Percentiles rank a stretch among this genome's conserved stretches.
phyloP scores from a whole-genome alignment of 2,888 invertebrate genomes.

The Hemaris fuciformis region DNA sequence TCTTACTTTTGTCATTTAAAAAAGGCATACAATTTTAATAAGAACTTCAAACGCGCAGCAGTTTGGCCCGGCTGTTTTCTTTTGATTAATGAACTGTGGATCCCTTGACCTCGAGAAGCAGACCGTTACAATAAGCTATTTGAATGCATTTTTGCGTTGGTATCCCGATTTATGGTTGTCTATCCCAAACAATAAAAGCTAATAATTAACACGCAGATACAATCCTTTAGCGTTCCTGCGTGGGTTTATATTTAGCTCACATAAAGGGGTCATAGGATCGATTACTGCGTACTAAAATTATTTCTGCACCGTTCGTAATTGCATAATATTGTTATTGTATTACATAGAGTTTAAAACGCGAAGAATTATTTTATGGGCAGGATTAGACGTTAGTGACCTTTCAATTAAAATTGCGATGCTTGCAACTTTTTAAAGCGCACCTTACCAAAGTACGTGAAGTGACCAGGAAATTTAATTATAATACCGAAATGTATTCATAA shows the following conservation, averaged over 20 bases:
- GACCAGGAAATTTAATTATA: too few species aligned
- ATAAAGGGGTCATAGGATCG: conserved; percentile 8
- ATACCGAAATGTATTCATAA: too few species aligned
- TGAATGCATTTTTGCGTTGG: not conserved
- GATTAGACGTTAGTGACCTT: not conserved
- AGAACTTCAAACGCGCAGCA: conserved; percentile 1
- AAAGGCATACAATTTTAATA: conserved; percentile 2
- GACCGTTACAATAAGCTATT: not conserved
- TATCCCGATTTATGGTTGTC: not conserved
- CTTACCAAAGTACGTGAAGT: too few species aligned
- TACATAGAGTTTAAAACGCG: too few species aligned
- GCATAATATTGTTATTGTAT: not conserved
- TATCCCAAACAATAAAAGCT: not conserved
- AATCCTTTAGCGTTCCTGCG: not conserved
- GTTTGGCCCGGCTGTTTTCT: conserved; percentile 4
- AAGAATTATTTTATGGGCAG: not conserved
- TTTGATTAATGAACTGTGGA: conserved; percentile 5
- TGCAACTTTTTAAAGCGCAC: too few species aligned
- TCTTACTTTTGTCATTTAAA: not conserved
- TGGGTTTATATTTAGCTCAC: conserved; percentile 2
- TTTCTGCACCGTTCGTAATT: conserved; percentile 2
- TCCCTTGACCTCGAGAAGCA: not conserved
- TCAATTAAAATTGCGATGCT: not conserved
- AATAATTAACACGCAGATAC: conserved; percentile 6
- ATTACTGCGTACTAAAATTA: conserved; percentile 4